Conservation (phyloP, 2,113 vertebrate genomes). For the Sebastes schlegelii region DNA sequence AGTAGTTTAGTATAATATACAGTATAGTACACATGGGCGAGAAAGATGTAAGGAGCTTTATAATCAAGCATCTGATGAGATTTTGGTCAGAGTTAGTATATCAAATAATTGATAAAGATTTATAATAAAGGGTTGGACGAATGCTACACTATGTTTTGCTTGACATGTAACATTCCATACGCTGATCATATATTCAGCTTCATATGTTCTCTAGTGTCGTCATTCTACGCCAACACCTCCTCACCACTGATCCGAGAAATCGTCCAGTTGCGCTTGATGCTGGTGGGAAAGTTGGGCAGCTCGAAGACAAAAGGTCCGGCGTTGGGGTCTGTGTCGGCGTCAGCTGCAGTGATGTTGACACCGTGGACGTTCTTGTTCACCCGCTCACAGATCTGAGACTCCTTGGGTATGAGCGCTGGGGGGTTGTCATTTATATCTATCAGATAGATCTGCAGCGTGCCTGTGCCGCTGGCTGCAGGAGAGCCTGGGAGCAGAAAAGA, state of each 20-base stretch:
- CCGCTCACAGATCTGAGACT: constrained; percentile 96
- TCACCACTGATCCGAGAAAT: constrained; percentile 94
- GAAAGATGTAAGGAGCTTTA: neutral
- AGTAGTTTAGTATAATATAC: neutral
- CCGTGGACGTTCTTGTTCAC: constrained; percentile 84
- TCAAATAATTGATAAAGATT: neutral
- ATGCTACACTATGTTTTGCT: neutral
- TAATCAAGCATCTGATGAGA: neutral
- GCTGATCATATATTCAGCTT: neutral
- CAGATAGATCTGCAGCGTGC: constrained; percentile 95
- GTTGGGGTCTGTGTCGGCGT: constrained; percentile 93
- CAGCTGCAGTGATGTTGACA: constrained; percentile 95
- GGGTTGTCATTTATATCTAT: constrained; percentile 98
- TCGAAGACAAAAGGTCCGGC: constrained; percentile 96
- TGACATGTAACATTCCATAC: neutral
- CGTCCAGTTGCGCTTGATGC: constrained; percentile 96
- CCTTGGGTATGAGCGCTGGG: constrained; percentile 90
- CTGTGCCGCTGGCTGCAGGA: constrained; percentile 92
- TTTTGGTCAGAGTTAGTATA: neutral
- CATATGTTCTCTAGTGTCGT: neutral
- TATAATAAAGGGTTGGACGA: neutral
- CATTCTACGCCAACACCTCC: constrained; percentile 23
- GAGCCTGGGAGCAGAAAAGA: constrained; percentile 81
- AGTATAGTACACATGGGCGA: neutral
- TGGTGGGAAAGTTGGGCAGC: constrained; percentile 88